These are phyloP conservation scores for Sarcophaga peregrina DNA, from an alignment of 1,140 invertebrate species.

Conservation along the genomic window DNA sequence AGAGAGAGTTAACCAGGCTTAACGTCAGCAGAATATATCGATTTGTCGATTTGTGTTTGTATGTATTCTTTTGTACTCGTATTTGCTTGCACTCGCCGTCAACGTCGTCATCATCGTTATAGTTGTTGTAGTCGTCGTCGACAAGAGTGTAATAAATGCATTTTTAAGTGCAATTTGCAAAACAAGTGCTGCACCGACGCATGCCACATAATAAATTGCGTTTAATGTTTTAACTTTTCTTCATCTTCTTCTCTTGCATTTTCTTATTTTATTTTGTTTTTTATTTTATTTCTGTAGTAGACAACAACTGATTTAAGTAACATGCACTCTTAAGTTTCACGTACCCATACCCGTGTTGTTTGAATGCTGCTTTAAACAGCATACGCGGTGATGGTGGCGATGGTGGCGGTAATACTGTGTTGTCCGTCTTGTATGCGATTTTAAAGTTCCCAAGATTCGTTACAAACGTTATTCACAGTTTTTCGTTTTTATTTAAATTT, in stretches of 20 bases:
- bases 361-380: not conserved
- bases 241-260: no score
- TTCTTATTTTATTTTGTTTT: no score
- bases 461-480: not conserved
- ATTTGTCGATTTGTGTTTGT: not conserved
- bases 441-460: not conserved
- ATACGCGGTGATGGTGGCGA: not conserved
- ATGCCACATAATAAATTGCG: conserved; percentile 40
- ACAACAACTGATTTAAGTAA: no score
- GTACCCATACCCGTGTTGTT: not conserved
- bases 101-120: not conserved
- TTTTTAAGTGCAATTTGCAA: conserved; percentile 42
- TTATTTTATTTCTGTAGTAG: no score
- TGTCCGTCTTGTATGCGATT: not conserved
- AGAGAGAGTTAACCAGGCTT: no score
- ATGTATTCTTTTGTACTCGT: not conserved
- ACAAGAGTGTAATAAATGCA: conserved; percentile 38
- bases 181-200: conserved; percentile 39
- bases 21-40: not conserved
- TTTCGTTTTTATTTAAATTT: not conserved
- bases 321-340: not conserved
- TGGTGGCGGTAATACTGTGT: not conserved
- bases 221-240: conserved; percentile 6
- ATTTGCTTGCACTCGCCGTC: not conserved
- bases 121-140: not conserved